These are phyloP conservation scores for Aselliscus stoliczkanus DNA, from an alignment of 2,797 vertebrate genomes.

Conservation along the genomic window DNA sequence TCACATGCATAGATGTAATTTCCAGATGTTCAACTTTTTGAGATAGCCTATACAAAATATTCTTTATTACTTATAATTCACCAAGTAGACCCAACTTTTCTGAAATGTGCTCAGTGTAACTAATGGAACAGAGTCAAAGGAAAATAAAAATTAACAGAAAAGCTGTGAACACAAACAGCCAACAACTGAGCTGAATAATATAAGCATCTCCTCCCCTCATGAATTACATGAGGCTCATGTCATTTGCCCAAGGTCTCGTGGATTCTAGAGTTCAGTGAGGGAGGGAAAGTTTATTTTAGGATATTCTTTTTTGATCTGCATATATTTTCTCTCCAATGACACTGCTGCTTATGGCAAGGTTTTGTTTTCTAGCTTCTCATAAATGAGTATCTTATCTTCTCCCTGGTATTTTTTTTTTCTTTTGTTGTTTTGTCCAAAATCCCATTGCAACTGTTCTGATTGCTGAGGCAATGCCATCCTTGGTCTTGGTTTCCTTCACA, in stretches of 20 bases:
- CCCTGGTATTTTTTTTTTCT: not conserved
- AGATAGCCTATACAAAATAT: not conserved
- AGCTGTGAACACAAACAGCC: not conserved
- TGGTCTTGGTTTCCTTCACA: not conserved
- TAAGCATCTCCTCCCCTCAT: not conserved
- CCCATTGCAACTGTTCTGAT: not conserved
- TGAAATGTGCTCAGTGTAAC: not conserved
- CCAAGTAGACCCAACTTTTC: not conserved
- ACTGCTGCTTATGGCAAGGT: not conserved
- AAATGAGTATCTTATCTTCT: not conserved
- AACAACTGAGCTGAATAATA: not conserved
- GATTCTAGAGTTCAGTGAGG: not conserved
- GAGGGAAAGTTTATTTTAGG: not conserved
- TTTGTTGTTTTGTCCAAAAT: not conserved
- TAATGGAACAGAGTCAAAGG: not conserved
- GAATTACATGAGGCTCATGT: fast-evolving
- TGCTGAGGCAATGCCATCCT: not conserved
- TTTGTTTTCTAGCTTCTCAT: not conserved
- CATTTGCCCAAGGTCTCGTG: not conserved
- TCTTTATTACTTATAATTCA: not conserved
- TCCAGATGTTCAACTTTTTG: not conserved
- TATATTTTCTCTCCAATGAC: not conserved
- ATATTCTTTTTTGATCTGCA: not conserved
- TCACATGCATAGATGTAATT: not conserved
- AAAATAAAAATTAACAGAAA: not conserved